Base-by-base conservation (phyloP, 2,797 vertebrate species). In the Prionace glauca region DNA sequence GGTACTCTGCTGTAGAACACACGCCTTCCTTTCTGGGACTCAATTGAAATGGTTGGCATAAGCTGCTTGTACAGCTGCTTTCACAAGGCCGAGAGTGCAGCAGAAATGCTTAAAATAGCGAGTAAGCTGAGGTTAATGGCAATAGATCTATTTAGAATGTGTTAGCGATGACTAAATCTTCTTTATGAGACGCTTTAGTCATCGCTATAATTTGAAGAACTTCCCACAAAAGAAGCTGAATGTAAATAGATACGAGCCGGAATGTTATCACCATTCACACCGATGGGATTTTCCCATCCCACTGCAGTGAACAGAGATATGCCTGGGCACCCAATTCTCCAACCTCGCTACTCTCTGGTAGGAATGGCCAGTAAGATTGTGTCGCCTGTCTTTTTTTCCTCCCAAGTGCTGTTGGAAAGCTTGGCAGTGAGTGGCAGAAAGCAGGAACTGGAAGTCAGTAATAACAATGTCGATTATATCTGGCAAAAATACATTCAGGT, bases 1-100 rank as follows among this genome's bases (percentile, higher is more conserved):
- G 12, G 41, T 67, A 36, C 2, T 1, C 2, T 56, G 14, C 14
- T 16, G 12, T 18, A 67, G 65, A 24, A 92, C 9, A 69, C 22
- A 4, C n/a, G 41, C 36, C 16, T 7, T 69, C 90, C 20, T 69
- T 69, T 32, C 18, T 65, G 60, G n/a, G 32, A 65, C 9, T 4
- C 86, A 60, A 1, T 90, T 90, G 56, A 90, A 90, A 90, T 32
- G n/a, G 87, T 90, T 18, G 18, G 90, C n/a, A 92, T 92, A 69
- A 92, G 3, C 62, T 92, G 36, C 24, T 92, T 36, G n/a, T 36
- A 20, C 62, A 92, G 67, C 90, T 69, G 65, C 20, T 92, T 92
- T 92, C 65, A n/a, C 90, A 92, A 69, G 20, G 41, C 62, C 36
- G 11, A 67, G 0, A 41, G 20, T n/a, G 32, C 87, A 90, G 56